Base-by-base conservation (phyloP, 2,113 vertebrate genomes). In the Leucoraja erinaceus region DNA sequence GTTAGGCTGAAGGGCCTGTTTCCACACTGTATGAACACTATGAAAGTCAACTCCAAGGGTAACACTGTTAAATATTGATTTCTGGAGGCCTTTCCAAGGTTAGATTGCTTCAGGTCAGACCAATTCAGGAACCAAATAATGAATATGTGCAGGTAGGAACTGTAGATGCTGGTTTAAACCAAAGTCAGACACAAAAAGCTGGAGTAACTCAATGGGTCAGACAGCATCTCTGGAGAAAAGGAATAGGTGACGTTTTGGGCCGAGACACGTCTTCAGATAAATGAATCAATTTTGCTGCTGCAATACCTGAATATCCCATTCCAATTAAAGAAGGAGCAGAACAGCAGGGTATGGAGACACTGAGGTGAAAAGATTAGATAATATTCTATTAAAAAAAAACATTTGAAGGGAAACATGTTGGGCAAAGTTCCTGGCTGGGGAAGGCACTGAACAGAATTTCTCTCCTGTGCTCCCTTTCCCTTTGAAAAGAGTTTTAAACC, bases 401-500 rank as follows among this genome's bases (percentile, higher is more conserved):
- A 47, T 47, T 47, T 3, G 3, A 47, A 47, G 38, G 38, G 38
- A 47, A 47, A 47, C 38, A 28, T 10, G 28, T 31, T 4, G 28
- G 83, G n/a, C 56, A 31, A 31, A 5, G n/a, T 63, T 86, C 56
- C 83, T 28, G 11, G 56, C 18, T 63, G 56, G 28, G 38, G 9
- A 11, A 84, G 54, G 3, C 25, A 59, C 20, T 84, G 81, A 86
- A 31, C 56, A 61, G 12, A 86, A 16, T 28, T 63, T 31, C 59
- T 61, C 33, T 25, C 33, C 38, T 47, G 1, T 63, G 12, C 20
- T 72, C 54, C 0, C 31, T 4, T 70, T 16, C 59, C 5, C 28
- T 12, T 72, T 91, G 11, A 33, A 72, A 8, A 54, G 0, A 25
- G 22, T 47, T 31, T 96, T 98, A 99, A 94, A 99, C 97, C 94